Evolutionary conservation across 2,888 invertebrate species (phyloP).

Genomic region (Exephanes ischioxanthus): DNA sequence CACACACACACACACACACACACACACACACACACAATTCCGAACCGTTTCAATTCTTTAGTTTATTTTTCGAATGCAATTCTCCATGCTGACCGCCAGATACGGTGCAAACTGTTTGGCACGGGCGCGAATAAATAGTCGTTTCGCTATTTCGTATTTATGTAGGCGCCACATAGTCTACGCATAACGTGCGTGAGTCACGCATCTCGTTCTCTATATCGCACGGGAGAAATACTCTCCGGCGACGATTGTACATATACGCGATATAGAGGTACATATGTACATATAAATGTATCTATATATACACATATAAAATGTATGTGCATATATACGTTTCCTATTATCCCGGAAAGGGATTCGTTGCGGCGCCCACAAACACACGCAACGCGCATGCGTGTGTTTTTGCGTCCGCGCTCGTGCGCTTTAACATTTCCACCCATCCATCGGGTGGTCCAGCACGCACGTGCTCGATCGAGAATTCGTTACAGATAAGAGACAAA

Average conservation of each 20-base stretch:
- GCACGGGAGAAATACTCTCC: conserved; percentile 19
- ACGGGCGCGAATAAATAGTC: conserved; percentile 42
- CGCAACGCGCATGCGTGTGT: background rate
- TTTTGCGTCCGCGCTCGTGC: background rate
- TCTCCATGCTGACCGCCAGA: background rate
- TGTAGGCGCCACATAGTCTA: conserved; percentile 42
- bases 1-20: background rate
- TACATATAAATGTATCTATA: background rate
- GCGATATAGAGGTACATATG: background rate
- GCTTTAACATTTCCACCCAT: conserved; percentile 34
- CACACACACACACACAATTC: background rate
- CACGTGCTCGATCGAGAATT: conserved; percentile 59
- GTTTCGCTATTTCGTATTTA: conserved; percentile 52
- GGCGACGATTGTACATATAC: conserved; percentile 14
- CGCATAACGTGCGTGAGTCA: conserved; percentile 51
- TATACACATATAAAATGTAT: background rate
- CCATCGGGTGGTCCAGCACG: conserved; percentile 37
- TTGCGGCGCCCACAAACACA: background rate
- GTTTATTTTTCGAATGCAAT: conserved; percentile 43
- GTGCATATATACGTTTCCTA: conserved; percentile 22
- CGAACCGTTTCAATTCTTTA: conserved; percentile 30
- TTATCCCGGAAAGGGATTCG: conserved; percentile 43
- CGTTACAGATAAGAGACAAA: conserved; percentile 64
- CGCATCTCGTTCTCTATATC: conserved; percentile 30
- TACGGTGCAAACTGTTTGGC: conserved; percentile 10